Percentiles rank a stretch among this genome's conserved stretches.
These are phyloP conservation scores for Oligia fasciuncula DNA, from an alignment of 2,888 invertebrate genomes.

Conservation along the genomic window DNA sequence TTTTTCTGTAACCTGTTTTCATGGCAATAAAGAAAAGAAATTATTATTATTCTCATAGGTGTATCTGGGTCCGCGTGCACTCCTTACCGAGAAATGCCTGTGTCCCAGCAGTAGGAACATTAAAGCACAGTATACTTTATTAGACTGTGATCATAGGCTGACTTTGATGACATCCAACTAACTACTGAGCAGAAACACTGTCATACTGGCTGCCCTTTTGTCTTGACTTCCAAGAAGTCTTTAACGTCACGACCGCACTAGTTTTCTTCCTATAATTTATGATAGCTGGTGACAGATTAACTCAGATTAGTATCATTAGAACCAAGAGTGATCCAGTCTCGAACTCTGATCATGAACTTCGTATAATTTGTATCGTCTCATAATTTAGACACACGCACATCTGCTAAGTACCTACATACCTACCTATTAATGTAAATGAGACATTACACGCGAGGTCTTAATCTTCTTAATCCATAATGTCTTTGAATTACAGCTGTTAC, in stretches of 20 bases:
- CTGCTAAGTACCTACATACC: conserved; percentile 18
- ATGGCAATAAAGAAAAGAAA: too few species aligned
- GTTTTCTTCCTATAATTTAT: background rate
- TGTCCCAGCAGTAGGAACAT: too few species aligned
- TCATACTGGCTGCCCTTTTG: background rate
- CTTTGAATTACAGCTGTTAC: conserved; percentile 47
- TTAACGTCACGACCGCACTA: background rate
- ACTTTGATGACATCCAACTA: too few species aligned
- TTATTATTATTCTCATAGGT: background rate
- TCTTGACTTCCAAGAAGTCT: background rate
- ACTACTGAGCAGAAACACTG: background rate
- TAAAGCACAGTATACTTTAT: too few species aligned
- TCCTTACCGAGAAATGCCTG: too few species aligned
- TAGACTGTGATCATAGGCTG: too few species aligned
- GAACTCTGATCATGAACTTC: background rate
- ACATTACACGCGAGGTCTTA: conserved; percentile 28
- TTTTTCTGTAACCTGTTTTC: too few species aligned
- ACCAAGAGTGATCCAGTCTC: background rate
- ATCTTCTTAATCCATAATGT: conserved; percentile 43
- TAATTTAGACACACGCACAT: conserved; percentile 10
- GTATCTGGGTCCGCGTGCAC: too few species aligned
- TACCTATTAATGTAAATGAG: conserved; percentile 31
- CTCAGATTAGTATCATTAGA: background rate
- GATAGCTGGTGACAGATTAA: background rate
- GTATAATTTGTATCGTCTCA: background rate